Conservation (phyloP, 2,113 vertebrate genomes). For the Cinclus cinclus region DNA sequence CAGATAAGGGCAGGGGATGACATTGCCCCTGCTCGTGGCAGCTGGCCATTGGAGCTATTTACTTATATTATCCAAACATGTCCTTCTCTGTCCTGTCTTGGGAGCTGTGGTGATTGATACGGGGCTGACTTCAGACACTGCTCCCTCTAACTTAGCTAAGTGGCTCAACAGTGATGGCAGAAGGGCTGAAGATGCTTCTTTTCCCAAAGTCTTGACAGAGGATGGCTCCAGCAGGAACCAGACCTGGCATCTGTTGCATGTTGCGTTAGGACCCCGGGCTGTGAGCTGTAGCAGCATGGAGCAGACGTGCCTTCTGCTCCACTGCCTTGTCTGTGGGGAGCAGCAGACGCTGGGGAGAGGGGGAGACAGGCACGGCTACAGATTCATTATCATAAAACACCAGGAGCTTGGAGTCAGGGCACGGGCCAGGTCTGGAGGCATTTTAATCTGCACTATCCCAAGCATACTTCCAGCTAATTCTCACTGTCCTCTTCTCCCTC, state of each 20-base stretch:
- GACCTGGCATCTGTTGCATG: slow-evolving; percentile 34
- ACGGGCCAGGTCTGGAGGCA: background rate
- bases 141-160: background rate
- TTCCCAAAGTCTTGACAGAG: background rate
- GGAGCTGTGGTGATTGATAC: background rate
- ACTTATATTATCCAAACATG: background rate
- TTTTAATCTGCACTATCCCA: background rate
- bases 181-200: background rate
- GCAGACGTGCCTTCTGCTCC: slow-evolving; percentile 35
- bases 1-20: background rate
- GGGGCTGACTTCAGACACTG: background rate
- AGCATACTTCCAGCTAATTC: background rate
- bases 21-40: background rate
- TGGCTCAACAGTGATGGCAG: accelerated
- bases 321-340: slow-evolving; percentile 17
- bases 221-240: slow-evolving; percentile 1
- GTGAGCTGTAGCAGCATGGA: slow-evolving; percentile 36
- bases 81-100: background rate
- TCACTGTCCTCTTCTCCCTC: background rate
- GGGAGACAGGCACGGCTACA: background rate
- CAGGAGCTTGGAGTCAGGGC: background rate
- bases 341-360: slow-evolving; percentile 1
- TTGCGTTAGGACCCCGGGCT: slow-evolving; percentile 21
- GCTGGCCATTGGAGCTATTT: background rate
- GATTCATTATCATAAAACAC: background rate